A percentile compares a stretch with the other conserved stretches of the same genome.
phyloP scores from a whole-genome alignment of 1,140 invertebrate species.

The Heterodera schachtii region DNA sequence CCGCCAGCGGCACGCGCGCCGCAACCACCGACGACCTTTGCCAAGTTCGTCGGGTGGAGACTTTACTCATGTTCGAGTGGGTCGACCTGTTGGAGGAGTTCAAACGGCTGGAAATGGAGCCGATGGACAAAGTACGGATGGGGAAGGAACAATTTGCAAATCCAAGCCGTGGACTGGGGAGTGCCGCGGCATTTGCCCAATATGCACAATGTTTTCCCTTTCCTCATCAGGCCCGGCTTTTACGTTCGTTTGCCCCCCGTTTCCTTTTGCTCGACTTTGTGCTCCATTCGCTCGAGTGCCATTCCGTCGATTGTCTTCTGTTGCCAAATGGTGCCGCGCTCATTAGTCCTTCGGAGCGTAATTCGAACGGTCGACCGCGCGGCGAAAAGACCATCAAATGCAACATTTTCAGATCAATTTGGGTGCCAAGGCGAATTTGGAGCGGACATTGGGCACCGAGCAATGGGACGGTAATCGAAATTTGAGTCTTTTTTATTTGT shows the following conservation, averaged over 20 bases:
- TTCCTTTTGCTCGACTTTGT: constrained; percentile 59
- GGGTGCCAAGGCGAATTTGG: neutral
- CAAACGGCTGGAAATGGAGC: constrained; percentile 28
- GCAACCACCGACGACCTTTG: constrained; percentile 51
- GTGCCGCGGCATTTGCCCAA: neutral
- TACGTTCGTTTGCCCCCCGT: constrained; percentile 51
- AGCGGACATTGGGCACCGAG: neutral
- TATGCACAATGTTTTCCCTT: neutral
- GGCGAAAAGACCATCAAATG: neutral
- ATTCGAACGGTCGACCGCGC: neutral
- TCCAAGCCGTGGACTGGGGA: no score
- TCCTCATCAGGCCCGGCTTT: constrained; percentile 43
- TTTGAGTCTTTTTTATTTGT: neutral
- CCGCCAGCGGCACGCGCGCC: neutral
- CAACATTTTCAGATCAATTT: no score
- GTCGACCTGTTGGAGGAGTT: constrained; percentile 50
- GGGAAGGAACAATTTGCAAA: neutral
- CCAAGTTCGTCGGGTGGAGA: constrained; percentile 45
- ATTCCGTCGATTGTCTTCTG: constrained; percentile 46
- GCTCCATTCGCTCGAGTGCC: constrained; percentile 57
- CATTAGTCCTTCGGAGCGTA: neutral
- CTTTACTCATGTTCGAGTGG: constrained; percentile 52
- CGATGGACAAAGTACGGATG: constrained; percentile 40
- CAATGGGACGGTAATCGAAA: constrained; percentile 37
- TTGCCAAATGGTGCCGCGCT: constrained; percentile 52